phyloP scores from a whole-genome alignment of 2,888 invertebrate genomes.

The Clostera curtula region DNA sequence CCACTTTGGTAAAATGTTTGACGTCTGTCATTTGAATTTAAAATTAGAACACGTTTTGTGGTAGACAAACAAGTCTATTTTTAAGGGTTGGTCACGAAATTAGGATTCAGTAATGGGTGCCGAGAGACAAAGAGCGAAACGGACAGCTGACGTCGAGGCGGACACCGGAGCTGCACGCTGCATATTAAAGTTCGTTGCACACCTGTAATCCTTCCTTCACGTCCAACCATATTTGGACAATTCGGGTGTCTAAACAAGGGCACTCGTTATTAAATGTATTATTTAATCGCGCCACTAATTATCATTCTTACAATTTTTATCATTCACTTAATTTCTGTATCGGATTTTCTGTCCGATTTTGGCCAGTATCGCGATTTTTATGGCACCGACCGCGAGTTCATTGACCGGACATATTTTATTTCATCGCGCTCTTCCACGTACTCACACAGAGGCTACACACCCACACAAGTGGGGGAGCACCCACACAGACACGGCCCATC shows the following conservation, averaged over 20 bases:
- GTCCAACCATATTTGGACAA: constrained; percentile 27
- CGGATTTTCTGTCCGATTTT: constrained; percentile 59
- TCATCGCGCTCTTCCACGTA: constrained; percentile 74
- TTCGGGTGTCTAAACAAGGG: constrained; percentile 21
- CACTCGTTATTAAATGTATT: constrained; percentile 17
- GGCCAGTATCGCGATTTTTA: constrained; percentile 73
- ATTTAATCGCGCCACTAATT: constrained; percentile 4
- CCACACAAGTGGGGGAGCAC: constrained; percentile 46
- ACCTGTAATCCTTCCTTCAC: constrained; percentile 40
- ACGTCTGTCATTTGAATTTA: constrained; percentile 15
- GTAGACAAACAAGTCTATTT: constrained; percentile 14
- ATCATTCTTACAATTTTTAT: constrained; percentile 14
- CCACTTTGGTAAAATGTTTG: constrained; percentile 8
- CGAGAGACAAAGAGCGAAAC: constrained; percentile 28
- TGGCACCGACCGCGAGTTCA: constrained; percentile 69
- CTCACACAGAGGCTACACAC: constrained; percentile 58
- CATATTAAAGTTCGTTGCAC: constrained; percentile 51
- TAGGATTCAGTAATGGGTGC: constrained; percentile 21
- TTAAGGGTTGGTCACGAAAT: constrained; percentile 19
- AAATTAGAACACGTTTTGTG: constrained; percentile 12
- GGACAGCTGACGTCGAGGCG: constrained; percentile 42
- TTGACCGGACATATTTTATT: constrained; percentile 76
- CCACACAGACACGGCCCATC: constrained; percentile 45
- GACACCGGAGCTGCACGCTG: constrained; percentile 39
- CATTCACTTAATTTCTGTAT: constrained; percentile 27